Evolutionary conservation across 2,888 invertebrate genomes (phyloP).

Genomic region (Lasioglossum morio): DNA sequence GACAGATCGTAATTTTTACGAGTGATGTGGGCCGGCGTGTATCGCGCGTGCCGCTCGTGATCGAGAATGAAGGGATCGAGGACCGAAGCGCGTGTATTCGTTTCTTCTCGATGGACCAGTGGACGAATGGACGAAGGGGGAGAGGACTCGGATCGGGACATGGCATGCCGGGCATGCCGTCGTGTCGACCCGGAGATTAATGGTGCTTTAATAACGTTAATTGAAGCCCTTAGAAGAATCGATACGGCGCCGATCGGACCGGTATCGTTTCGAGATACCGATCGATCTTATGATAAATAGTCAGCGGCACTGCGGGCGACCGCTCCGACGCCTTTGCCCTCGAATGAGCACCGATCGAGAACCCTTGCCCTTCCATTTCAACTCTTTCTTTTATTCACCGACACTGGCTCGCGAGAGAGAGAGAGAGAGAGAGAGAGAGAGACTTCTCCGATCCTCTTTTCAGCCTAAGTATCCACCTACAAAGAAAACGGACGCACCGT

Average conservation of each 20-base stretch:
- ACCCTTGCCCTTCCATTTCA: constrained; percentile 63
- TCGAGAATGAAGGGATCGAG: constrained; percentile 55
- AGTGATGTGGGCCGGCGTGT: constrained; percentile 37
- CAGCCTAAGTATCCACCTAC: constrained; percentile 37
- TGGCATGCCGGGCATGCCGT: constrained; percentile 77
- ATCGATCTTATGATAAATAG: constrained; percentile 84
- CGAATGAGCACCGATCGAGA: constrained; percentile 61
- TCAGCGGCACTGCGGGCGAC: constrained; percentile 83
- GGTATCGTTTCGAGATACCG: constrained; percentile 83
- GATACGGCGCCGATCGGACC: constrained; percentile 80
- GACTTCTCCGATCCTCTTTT: constrained; percentile 41
- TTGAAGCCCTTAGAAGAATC: constrained; percentile 84
- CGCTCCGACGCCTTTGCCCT: constrained; percentile 80
- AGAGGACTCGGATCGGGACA: constrained; percentile 69
- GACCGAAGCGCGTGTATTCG: constrained; percentile 52
- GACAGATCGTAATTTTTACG: constrained; percentile 4
- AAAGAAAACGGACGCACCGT: constrained; percentile 5
- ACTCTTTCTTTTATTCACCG: constrained; percentile 58
- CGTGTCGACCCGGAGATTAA: constrained; percentile 80
- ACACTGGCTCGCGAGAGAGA: neutral
- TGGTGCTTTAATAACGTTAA: constrained; percentile 84
- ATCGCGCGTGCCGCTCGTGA: constrained; percentile 58
- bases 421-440: neutral
- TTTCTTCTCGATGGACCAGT: constrained; percentile 34
- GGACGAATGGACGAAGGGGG: constrained; percentile 39